phyloP scores from a whole-genome alignment of 2,797 vertebrate species.

The Rallus crepitans region DNA sequence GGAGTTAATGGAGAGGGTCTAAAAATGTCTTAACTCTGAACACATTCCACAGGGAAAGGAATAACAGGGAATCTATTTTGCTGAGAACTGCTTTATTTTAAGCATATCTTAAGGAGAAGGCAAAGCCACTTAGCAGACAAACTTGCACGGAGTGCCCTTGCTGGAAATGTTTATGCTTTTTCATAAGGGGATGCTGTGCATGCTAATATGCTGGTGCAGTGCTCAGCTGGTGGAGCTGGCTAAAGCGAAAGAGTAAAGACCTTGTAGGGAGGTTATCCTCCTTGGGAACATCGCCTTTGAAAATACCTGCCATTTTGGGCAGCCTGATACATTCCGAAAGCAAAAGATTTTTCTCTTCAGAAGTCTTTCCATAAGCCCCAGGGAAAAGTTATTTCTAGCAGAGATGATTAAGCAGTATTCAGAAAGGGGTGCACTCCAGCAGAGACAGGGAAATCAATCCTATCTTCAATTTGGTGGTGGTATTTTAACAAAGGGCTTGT shows the following conservation, averaged over 20 bases:
- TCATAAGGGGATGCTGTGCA: conserved; percentile 38
- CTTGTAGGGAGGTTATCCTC: conserved; percentile 56
- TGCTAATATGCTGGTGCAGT: conserved; percentile 10
- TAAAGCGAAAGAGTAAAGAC: conserved; percentile 4
- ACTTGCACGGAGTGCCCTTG: conserved; percentile 35
- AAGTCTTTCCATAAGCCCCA: conserved; percentile 1
- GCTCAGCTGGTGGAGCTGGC: conserved; percentile 30
- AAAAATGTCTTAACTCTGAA: not conserved
- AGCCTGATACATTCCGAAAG: not conserved
- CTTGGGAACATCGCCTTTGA: not conserved
- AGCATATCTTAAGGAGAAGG: not conserved
- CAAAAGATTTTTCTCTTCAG: conserved; percentile 1
- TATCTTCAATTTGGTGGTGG: not conserved
- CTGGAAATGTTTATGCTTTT: conserved; percentile 46
- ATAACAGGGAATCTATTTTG: not conserved
- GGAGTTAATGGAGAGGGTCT: not conserved
- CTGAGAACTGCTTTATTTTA: conserved; percentile 29
- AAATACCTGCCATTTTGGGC: conserved; percentile 8
- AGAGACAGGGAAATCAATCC: not conserved
- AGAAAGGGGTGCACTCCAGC: not conserved
- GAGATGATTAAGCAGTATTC: conserved; percentile 23
- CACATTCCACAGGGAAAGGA: not conserved
- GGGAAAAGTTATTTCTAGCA: conserved; percentile 16
- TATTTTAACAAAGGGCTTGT: not conserved
- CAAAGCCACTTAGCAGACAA: conserved; percentile 18